Evolutionary conservation across 2,888 invertebrate genomes (phyloP).

Genomic region (Sipunculus nudus): DNA sequence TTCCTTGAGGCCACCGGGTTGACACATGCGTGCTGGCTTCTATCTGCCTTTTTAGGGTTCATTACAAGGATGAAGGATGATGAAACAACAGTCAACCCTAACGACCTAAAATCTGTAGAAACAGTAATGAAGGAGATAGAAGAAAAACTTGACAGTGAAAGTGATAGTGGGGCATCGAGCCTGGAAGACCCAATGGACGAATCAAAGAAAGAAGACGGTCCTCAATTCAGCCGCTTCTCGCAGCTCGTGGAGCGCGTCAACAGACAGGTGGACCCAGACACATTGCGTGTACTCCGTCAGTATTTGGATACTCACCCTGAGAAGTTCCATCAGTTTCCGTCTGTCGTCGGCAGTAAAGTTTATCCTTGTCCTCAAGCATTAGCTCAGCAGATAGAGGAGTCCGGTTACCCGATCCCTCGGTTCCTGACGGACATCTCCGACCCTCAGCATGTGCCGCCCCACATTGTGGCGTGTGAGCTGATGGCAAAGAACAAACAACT

Average conservation of each 20-base stretch:
- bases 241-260: conserved; percentile 19
- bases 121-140: too few species aligned
- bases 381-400: conserved; percentile 7
- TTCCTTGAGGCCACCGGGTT: conserved; percentile 28
- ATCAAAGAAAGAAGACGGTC: neutral
- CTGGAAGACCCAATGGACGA: neutral
- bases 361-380: conserved; percentile 26
- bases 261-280: conserved; percentile 12
- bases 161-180: too few species aligned
- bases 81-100: neutral
- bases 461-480: conserved; percentile 32
- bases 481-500: conserved; percentile 20
- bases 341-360: conserved; percentile 25
- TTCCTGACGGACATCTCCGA: conserved; percentile 29
- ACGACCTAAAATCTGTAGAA: conserved; percentile 14
- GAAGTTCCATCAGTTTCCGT: conserved; percentile 28
- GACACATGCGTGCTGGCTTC: conserved; percentile 30
- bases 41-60: conserved; percentile 7
- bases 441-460: conserved; percentile 28
- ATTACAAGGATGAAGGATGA: conserved; percentile 25
- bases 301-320: conserved; percentile 30
- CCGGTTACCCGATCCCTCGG: conserved; percentile 20
- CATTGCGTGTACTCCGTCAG: conserved; percentile 13
- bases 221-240: conserved; percentile 18
- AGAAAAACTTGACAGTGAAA: too few species aligned